Percentiles rank a stretch among this genome's conserved stretches.
phyloP scores from a whole-genome alignment of 2,113 vertebrate species.

The Notothenia rossii region DNA sequence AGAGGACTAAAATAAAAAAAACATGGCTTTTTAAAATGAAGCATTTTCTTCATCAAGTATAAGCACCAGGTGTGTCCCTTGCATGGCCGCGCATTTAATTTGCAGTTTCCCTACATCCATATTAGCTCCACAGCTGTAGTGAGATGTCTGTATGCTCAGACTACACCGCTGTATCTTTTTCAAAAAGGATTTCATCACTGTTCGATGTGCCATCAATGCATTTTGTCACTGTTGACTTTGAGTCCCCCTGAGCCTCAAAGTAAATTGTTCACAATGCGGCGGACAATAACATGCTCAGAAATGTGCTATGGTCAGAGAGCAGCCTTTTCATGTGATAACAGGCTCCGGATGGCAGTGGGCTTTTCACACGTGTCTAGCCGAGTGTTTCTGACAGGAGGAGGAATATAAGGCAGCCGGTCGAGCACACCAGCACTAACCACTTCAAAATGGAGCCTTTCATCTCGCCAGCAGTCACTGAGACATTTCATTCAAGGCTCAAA shows the following conservation, averaged over 20 bases:
- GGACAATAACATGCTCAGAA: constrained; percentile 60
- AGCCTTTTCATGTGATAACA: constrained; percentile 74
- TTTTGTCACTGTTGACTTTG: constrained; percentile 52
- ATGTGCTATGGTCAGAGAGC: constrained; percentile 60
- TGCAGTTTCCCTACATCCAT: background rate
- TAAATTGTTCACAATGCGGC: constrained; percentile 50
- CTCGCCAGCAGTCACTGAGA: constrained; percentile 63
- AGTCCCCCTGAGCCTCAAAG: constrained; percentile 37
- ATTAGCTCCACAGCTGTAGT: constrained; percentile 37
- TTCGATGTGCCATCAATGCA: constrained; percentile 27
- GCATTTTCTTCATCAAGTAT: constrained; percentile 44
- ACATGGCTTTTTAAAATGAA: constrained; percentile 34
- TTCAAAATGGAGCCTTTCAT: constrained; percentile 76
- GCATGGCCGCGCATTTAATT: constrained; percentile 43
- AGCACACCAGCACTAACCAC: constrained; percentile 62
- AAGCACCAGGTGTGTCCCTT: constrained; percentile 36
- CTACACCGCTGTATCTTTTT: constrained; percentile 30
- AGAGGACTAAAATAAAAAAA: constrained; percentile 40
- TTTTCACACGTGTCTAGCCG: constrained; percentile 63
- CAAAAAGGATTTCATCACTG: constrained; percentile 45
- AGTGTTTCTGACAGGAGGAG: constrained; percentile 72
- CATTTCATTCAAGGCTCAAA: constrained; percentile 68
- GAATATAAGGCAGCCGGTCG: constrained; percentile 59
- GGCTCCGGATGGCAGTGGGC: constrained; percentile 55
- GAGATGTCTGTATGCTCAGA: background rate